A percentile compares a stretch with the other conserved stretches of the same genome.
These are phyloP conservation scores for Philereme vetulata DNA, from an alignment of 2,888 invertebrate genomes.

Conservation along the genomic window DNA sequence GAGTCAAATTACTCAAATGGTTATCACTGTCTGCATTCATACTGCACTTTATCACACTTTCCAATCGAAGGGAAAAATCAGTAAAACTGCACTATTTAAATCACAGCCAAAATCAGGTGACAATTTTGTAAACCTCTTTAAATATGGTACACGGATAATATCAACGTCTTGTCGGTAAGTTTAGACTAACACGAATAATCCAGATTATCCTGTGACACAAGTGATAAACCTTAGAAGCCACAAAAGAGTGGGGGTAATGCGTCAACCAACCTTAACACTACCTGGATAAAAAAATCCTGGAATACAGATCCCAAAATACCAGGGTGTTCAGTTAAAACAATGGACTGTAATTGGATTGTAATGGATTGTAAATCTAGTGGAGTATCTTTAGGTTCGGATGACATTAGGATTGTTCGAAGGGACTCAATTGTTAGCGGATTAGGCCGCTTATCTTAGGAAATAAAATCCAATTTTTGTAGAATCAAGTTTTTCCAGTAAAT, in stretches of 20 bases:
- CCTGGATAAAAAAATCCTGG: constrained; percentile 46
- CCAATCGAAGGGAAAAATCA: no score
- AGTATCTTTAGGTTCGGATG: constrained; percentile 8
- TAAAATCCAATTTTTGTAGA: no score
- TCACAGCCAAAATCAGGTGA: no score
- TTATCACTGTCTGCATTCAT: constrained; percentile 55
- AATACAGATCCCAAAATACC: constrained; percentile 8
- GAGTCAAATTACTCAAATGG: constrained; percentile 59
- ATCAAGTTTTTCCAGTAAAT: no score
- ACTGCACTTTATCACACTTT: constrained; percentile 22
- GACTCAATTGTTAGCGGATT: constrained; percentile 10
- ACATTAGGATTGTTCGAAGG: constrained; percentile 16
- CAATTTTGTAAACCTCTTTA: no score
- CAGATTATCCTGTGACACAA: constrained; percentile 55
- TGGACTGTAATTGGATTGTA: constrained; percentile 9
- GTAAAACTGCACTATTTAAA: no score
- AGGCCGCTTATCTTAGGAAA: no score
- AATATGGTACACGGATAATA: constrained; percentile 8
- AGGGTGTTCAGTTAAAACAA: constrained; percentile 12
- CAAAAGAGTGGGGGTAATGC: constrained; percentile 48
- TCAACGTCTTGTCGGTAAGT: constrained; percentile 39
- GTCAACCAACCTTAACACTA: constrained; percentile 41
- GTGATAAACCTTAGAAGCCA: constrained; percentile 48
- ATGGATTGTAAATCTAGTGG: no score
- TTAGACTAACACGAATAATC: constrained; percentile 53